Conservation (phyloP, 2,113 vertebrate species). For the Epinephelus moara region DNA sequence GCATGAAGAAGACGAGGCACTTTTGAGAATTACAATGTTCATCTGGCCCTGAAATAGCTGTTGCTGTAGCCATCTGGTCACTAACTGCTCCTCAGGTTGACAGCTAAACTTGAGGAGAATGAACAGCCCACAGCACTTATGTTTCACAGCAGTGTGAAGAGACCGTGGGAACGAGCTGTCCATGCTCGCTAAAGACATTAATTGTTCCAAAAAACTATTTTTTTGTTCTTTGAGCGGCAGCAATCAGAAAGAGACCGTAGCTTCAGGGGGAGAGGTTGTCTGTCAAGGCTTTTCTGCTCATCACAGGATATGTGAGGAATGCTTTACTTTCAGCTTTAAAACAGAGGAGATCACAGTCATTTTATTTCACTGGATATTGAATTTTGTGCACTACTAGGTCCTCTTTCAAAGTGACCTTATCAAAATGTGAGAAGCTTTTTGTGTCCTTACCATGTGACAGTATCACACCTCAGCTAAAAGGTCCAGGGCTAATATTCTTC, state of each 20-base stretch:
- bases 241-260: conserved; percentile 2
- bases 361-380: neutral
- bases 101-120: conserved; percentile 26
- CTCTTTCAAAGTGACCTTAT: neutral
- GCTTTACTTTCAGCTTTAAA: neutral
- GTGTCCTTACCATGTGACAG: neutral
- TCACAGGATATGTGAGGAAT: neutral
- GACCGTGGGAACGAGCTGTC: conserved; percentile 76
- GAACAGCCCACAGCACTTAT: conserved; percentile 65
- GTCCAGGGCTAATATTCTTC: neutral
- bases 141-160: conserved; percentile 75
- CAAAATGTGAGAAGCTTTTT: conserved; percentile 5
- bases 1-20: neutral
- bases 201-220: conserved; percentile 3
- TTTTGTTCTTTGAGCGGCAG: conserved; percentile 16
- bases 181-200: conserved; percentile 72
- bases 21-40: conserved; percentile 9
- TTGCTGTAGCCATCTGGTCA: conserved; percentile 24
- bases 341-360: neutral
- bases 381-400: neutral
- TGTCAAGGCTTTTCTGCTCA: conserved; percentile 53
- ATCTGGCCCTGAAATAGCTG: conserved; percentile 7
- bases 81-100: conserved; percentile 18
- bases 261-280: conserved; percentile 76
- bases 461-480: neutral